phyloP scores from a whole-genome alignment of 2,888 invertebrate genomes.

The Trissolcus japonicus region DNA sequence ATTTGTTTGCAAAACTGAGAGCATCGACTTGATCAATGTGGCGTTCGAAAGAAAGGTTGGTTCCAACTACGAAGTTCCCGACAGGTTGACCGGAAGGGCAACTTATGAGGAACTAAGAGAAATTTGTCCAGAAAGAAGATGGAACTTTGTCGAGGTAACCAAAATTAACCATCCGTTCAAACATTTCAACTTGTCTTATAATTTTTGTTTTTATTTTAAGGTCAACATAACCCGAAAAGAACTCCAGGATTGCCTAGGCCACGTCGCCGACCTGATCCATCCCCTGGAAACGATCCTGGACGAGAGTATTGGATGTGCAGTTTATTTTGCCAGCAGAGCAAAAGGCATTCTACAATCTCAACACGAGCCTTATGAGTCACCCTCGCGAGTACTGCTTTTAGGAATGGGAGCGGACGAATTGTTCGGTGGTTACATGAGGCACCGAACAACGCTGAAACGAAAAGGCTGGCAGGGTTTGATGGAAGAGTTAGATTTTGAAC shows the following conservation, averaged over 20 bases:
- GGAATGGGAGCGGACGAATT: conserved; percentile 99
- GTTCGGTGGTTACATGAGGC: conserved; percentile 94
- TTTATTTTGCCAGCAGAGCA: conserved; percentile 96
- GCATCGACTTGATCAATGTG: conserved; percentile 96
- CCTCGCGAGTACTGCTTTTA: conserved; percentile 85
- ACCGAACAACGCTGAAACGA: conserved; percentile 84
- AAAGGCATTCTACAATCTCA: conserved; percentile 75
- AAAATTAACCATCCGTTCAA: not conserved
- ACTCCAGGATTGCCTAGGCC: conserved; percentile 79
- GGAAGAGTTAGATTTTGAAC: conserved; percentile 82
- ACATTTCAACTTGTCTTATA: not conserved
- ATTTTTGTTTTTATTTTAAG: conserved; percentile 64
- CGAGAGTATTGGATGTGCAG: conserved; percentile 96
- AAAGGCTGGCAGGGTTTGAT: conserved; percentile 78
- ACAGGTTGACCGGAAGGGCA: conserved; percentile 86
- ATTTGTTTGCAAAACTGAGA: conserved; percentile 80
- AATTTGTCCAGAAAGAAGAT: conserved; percentile 84
- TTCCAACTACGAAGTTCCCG: conserved; percentile 84
- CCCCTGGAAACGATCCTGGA: conserved; percentile 93
- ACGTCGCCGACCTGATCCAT: conserved; percentile 87
- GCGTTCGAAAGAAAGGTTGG: conserved; percentile 83
- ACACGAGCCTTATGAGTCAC: conserved; percentile 77
- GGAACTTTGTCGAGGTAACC: conserved; percentile 87
- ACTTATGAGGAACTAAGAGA: conserved; percentile 83
- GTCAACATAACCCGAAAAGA: conserved; percentile 85